Conservation (phyloP, 2,888 invertebrate genomes). For the Glaucopsyche alexis region DNA sequence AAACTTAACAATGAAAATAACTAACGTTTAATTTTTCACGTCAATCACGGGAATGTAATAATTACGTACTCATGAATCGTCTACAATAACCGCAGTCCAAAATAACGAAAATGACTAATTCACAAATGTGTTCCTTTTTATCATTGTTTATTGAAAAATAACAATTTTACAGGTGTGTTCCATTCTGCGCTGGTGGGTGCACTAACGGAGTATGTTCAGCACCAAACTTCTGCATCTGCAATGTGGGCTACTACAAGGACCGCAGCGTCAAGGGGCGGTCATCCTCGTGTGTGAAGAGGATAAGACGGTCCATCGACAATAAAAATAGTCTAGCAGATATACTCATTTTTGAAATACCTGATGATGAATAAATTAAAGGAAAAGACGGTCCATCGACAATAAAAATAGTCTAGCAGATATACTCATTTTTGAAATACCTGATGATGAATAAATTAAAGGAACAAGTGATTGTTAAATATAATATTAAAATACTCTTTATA, state of each 20-base stretch:
- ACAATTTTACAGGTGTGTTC: conserved; percentile 68
- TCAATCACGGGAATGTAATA: no score
- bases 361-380: conserved; percentile 34
- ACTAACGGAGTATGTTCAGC: conserved; percentile 86
- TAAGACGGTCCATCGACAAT: conserved; percentile 51
- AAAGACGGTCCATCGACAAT: conserved; percentile 50
- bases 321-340: conserved; percentile 43
- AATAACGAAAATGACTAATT: no score
- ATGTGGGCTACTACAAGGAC: conserved; percentile 83
- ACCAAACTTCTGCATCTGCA: conserved; percentile 87
- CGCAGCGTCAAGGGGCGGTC: conserved; percentile 80
- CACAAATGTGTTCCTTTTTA: no score
- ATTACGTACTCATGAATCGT: no score
- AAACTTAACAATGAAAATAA: no score
- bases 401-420: conserved; percentile 43
- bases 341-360: conserved; percentile 49
- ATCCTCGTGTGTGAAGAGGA: conserved; percentile 78
- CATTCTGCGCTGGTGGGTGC: conserved; percentile 85
- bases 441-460: conserved; percentile 29
- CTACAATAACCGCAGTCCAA: no score
- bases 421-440: conserved; percentile 49
- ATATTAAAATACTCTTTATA: neutral
- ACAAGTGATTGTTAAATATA: neutral
- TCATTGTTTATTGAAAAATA: neutral
- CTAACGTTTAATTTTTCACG: no score